Conservation (phyloP, 2,797 vertebrate species). For the Momotus momota region DNA sequence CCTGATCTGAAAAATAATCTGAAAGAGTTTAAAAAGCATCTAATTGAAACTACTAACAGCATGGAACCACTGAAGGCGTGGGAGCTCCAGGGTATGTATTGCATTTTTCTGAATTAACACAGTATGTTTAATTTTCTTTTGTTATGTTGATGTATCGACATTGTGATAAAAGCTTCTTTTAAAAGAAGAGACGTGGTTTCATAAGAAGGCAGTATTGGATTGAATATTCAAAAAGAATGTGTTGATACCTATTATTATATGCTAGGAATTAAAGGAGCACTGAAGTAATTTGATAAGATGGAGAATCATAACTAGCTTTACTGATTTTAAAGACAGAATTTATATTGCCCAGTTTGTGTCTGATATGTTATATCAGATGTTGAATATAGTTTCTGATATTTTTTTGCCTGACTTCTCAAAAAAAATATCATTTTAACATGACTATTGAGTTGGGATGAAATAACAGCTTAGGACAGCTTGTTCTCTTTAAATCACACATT, state of each 20-base stretch:
- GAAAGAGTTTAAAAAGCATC: constrained; percentile 88
- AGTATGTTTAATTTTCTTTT: background rate
- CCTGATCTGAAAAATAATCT: constrained; percentile 88
- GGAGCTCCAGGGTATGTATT: constrained; percentile 93
- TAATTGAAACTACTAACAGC: constrained; percentile 89
- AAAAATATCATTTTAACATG: background rate
- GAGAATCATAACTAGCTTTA: background rate
- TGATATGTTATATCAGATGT: background rate
- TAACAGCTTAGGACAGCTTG: background rate
- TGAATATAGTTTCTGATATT: background rate
- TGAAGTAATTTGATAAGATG: background rate
- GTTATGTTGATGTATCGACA: background rate
- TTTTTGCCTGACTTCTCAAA: background rate
- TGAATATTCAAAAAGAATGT: background rate
- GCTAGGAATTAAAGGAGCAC: background rate
- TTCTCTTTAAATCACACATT: background rate
- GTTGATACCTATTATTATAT: background rate
- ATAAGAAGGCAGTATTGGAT: background rate
- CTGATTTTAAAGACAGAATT: background rate
- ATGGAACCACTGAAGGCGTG: constrained; percentile 95
- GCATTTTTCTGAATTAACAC: background rate
- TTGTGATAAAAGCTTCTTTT: background rate
- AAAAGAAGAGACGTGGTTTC: background rate
- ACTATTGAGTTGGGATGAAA: background rate
- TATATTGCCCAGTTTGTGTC: background rate